Base-by-base conservation (phyloP, 2,888 invertebrate genomes). In the Aleiodes testaceus region DNA sequence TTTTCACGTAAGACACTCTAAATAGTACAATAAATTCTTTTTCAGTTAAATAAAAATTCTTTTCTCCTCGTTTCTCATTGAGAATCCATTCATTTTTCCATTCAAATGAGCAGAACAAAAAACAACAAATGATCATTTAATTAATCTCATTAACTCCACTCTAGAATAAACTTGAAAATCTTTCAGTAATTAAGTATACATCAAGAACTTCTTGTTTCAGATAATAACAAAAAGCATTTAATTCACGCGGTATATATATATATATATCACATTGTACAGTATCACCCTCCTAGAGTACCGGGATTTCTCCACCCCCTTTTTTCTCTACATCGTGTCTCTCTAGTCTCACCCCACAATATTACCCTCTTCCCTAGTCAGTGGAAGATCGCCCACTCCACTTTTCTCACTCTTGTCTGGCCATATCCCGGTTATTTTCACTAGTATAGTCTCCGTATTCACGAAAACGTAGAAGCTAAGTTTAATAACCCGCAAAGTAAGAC, bases 401-500 rank as follows among this genome's bases (percentile, higher is more conserved):
- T 59, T 59, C 49, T 49, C 50, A 22, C 61, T 69, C 69, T 61
- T 6, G 53, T 67, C 66, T 63, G 70, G 67, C 59, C 49, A 49
- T 47, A 65, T 59, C 63, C 59, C 70, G 70, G 70, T 47, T 52
- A 63, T 72, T 72, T 67, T 61, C 70, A 50, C 73, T 52, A 36
- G 65, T 66, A 22, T 7, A 22, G 61, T 36, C 45, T 14, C 61
- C 3, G 59, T 42, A 59, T 59, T 59, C 11, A 59, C 59, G 36
- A 59, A 59, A 59, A 59, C 18, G 72, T 72, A 75, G 74, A 78
- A 74, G 74, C 70, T 59, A 72, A 78, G 74, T 78, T 78, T 78
- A 77, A 78, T 78, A 78, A 78, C 73, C 77, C 77, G 77, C 74
- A 70, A 77, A 78, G 78, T 73, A 73, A 74, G 68, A 67, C 73